These are phyloP conservation scores for Lochmaea crataegi DNA, from an alignment of 2,888 invertebrate genomes.

Conservation along the genomic window DNA sequence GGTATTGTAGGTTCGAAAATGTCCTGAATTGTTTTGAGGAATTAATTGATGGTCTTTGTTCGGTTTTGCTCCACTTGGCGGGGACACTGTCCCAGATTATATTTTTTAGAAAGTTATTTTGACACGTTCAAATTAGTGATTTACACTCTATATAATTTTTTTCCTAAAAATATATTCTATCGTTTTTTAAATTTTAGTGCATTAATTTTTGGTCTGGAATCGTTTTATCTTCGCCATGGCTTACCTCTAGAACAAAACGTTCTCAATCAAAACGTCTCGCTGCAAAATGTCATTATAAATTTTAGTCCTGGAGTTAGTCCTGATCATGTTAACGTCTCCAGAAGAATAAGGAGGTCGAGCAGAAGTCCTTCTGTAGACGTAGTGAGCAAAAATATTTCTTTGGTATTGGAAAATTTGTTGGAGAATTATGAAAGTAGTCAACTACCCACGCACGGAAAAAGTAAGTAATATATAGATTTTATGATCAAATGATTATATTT, in stretches of 20 bases:
- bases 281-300: constrained; percentile 52
- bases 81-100: no score
- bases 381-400: constrained; percentile 85
- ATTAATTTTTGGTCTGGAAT: constrained; percentile 35
- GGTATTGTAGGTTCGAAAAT: no score
- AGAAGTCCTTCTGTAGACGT: constrained; percentile 51
- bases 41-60: no score
- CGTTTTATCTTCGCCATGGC: constrained; percentile 38
- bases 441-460: constrained; percentile 88
- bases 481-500: background rate
- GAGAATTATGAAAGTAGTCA: constrained; percentile 93
- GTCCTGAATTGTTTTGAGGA: no score
- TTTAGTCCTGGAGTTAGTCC: constrained; percentile 44
- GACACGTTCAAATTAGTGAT: no score
- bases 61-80: no score
- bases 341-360: constrained; percentile 30
- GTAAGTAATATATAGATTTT: constrained; percentile 63
- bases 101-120: background rate
- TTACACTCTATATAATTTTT: no score
- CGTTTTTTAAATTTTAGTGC: constrained; percentile 41
- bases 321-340: constrained; percentile 14
- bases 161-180: background rate
- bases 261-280: constrained; percentile 48
- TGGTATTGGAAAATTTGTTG: constrained; percentile 85
- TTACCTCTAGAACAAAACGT: constrained; percentile 47